Conservation (phyloP, 2,888 invertebrate species). For the Zygogramma bicolorata region DNA sequence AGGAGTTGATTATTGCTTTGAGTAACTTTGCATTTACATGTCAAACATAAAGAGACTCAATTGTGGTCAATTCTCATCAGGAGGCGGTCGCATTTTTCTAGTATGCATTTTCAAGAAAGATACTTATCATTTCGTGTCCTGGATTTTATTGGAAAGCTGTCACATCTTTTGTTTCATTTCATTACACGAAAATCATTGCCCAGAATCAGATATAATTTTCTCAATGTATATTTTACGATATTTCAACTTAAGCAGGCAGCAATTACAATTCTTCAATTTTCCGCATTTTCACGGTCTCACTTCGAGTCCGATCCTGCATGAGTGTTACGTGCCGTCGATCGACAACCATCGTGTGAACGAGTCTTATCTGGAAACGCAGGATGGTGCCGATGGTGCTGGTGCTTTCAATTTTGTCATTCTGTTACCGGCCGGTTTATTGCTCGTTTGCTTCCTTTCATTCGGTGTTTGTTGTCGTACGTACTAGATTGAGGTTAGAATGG, state of each 20-base stretch:
- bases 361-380: neutral
- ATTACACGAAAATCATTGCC: too few species aligned
- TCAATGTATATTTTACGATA: neutral
- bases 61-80: too few species aligned
- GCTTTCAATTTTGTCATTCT: neutral
- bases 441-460: neutral
- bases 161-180: too few species aligned
- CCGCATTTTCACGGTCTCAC: neutral
- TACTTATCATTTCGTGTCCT: too few species aligned
- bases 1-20: too few species aligned
- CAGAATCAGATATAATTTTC: neutral
- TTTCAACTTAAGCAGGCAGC: neutral
- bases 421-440: neutral
- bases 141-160: too few species aligned
- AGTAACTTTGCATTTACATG: too few species aligned
- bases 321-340: neutral
- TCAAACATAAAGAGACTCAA: too few species aligned
- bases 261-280: neutral
- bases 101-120: too few species aligned
- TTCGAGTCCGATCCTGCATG: neutral
- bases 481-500: conserved; percentile 62
- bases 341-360: neutral
- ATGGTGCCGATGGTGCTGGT: neutral
- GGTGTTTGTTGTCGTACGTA: neutral
- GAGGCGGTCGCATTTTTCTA: too few species aligned